These are phyloP conservation scores for Nannospalax galili DNA, from an alignment of 2,113 vertebrate genomes.

Conservation along the genomic window DNA sequence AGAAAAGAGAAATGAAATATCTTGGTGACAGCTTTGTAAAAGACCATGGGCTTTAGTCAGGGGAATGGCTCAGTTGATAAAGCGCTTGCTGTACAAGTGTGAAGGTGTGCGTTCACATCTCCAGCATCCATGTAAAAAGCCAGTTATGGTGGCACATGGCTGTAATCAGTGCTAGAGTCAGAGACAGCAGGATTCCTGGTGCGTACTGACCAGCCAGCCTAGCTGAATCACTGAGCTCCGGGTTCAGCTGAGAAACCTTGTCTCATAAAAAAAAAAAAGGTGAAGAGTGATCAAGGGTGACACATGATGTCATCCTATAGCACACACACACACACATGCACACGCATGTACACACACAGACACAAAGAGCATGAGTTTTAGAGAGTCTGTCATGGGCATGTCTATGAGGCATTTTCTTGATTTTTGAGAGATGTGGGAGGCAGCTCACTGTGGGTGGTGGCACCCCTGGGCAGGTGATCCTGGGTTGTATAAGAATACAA, in stretches of 20 bases:
- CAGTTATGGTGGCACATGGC: background rate
- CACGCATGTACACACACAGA: background rate
- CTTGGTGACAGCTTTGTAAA: background rate
- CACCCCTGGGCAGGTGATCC: too few species aligned
- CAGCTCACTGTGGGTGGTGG: too few species aligned
- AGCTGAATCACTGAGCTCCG: background rate
- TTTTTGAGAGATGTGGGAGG: too few species aligned
- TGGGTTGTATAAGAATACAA: too few species aligned
- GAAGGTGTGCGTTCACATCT: background rate
- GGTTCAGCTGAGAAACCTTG: background rate
- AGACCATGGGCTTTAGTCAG: background rate
- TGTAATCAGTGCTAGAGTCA: background rate
- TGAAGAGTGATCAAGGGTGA: background rate
- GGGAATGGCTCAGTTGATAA: too few species aligned
- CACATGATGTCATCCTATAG: background rate
- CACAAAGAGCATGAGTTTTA: too few species aligned
- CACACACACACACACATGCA: background rate
- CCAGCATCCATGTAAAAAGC: too few species aligned
- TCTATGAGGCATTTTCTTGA: too few species aligned
- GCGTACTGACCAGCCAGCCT: too few species aligned
- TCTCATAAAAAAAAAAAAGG: background rate
- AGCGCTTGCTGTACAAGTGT: accelerated
- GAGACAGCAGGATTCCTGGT: background rate
- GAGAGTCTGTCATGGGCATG: too few species aligned
- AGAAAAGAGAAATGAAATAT: background rate